phyloP scores from a whole-genome alignment of 92 coral and sea anemone genomes.

The Siderastrea siderea region DNA sequence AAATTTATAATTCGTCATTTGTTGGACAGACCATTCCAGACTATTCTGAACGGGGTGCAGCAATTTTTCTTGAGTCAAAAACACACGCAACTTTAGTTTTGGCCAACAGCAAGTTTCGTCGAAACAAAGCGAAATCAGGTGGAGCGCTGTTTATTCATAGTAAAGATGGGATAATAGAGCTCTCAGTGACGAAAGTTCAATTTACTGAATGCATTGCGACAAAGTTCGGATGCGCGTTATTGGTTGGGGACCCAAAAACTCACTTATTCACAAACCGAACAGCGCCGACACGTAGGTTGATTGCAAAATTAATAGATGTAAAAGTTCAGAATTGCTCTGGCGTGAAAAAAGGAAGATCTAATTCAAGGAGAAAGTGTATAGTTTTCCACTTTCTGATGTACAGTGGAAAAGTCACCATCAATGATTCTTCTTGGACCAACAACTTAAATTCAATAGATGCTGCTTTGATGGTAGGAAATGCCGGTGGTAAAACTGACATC shows the following conservation, averaged over 20 bases:
- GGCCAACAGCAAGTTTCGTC: background rate
- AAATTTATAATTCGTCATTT: constrained; percentile 6
- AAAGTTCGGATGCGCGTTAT: constrained; percentile 12
- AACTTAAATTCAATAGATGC: too few relatives aligned
- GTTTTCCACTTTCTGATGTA: too few relatives aligned
- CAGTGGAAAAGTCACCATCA: too few relatives aligned
- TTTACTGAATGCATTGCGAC: background rate
- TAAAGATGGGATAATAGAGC: background rate
- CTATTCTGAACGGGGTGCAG: background rate
- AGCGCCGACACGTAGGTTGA: background rate
- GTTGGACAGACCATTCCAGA: background rate
- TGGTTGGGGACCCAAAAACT: background rate
- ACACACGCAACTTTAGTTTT: background rate
- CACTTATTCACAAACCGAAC: background rate
- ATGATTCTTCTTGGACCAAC: too few relatives aligned
- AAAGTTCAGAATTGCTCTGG: too few relatives aligned
- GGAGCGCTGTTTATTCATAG: constrained; percentile 17
- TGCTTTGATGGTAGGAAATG: too few relatives aligned
- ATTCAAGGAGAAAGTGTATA: too few relatives aligned
- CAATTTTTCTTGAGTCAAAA: background rate
- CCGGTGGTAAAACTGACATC: too few relatives aligned
- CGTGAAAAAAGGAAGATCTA: too few relatives aligned
- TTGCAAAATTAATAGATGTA: constrained; percentile 2
- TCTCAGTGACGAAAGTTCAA: background rate
- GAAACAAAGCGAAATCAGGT: background rate